phyloP scores from a whole-genome alignment of 1,140 invertebrate genomes.

The Platyscapa corneri region DNA sequence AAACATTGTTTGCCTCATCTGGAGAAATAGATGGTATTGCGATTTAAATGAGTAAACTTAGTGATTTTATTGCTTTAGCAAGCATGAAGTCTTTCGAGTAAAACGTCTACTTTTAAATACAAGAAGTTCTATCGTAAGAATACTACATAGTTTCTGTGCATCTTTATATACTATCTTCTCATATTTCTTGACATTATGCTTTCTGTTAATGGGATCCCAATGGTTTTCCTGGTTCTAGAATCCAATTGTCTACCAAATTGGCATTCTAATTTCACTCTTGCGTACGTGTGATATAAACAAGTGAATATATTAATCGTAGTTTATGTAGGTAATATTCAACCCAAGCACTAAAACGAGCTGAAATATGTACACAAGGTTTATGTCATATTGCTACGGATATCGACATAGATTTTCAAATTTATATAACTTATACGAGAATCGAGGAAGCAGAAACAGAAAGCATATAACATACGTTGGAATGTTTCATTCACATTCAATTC shows the following conservation, averaged over 20 bases:
- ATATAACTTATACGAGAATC: conserved; percentile 5
- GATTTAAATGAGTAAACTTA: too few species aligned
- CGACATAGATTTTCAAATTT: conserved; percentile 40
- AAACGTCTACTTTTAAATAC: too few species aligned
- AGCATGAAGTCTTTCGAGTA: too few species aligned
- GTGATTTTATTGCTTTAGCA: too few species aligned
- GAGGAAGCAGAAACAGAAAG: background rate
- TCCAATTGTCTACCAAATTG: background rate
- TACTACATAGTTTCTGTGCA: background rate
- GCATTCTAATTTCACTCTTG: background rate
- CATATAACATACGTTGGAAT: background rate
- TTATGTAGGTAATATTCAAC: background rate
- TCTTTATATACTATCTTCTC: background rate
- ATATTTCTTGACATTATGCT: background rate
- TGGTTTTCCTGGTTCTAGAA: background rate
- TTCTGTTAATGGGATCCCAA: background rate
- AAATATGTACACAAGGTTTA: background rate
- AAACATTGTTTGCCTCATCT: too few species aligned
- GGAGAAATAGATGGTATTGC: too few species aligned
- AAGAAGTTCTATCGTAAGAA: background rate
- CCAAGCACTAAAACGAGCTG: background rate
- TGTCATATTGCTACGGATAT: background rate
- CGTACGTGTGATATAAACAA: background rate
- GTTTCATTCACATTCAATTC: background rate
- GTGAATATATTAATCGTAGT: background rate